These are phyloP conservation scores for Papilio demoleus DNA, from an alignment of 2,888 invertebrate genomes.

Conservation along the genomic window DNA sequence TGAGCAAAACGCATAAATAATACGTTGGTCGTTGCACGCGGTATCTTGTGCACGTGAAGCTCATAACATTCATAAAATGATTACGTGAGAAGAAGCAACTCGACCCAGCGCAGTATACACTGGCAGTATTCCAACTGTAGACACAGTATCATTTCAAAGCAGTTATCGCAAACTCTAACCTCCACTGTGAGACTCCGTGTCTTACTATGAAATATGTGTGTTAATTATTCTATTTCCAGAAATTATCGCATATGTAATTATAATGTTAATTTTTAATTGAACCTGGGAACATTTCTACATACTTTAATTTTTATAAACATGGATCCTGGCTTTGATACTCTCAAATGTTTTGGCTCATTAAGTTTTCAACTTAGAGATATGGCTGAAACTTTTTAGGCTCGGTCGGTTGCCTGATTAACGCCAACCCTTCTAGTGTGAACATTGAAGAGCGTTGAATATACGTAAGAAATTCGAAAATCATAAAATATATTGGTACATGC, in stretches of 20 bases:
- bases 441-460: too few relatives aligned
- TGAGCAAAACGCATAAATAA: conserved; percentile 57
- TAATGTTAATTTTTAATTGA: neutral
- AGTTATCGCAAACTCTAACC: conserved; percentile 37
- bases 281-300: neutral
- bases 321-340: too few relatives aligned
- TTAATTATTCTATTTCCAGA: conserved; percentile 23
- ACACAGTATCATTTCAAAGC: conserved; percentile 39
- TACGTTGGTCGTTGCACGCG: conserved; percentile 55
- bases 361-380: too few relatives aligned
- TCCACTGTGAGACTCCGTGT: conserved; percentile 18
- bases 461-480: too few relatives aligned
- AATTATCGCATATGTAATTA: conserved; percentile 14
- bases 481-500: too few relatives aligned
- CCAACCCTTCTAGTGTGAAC: too few relatives aligned
- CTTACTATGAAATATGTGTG: conserved; percentile 14
- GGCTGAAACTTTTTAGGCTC: too few relatives aligned
- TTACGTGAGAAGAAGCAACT: conserved; percentile 66
- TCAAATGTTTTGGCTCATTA: too few relatives aligned
- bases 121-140: conserved; percentile 45
- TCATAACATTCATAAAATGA: conserved; percentile 72
- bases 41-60: conserved; percentile 63
- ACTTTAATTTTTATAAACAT: too few relatives aligned
- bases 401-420: too few relatives aligned
- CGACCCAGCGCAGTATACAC: conserved; percentile 44